Conservation (phyloP, 1,140 invertebrate species). For the Luehdorfia chinensis region DNA sequence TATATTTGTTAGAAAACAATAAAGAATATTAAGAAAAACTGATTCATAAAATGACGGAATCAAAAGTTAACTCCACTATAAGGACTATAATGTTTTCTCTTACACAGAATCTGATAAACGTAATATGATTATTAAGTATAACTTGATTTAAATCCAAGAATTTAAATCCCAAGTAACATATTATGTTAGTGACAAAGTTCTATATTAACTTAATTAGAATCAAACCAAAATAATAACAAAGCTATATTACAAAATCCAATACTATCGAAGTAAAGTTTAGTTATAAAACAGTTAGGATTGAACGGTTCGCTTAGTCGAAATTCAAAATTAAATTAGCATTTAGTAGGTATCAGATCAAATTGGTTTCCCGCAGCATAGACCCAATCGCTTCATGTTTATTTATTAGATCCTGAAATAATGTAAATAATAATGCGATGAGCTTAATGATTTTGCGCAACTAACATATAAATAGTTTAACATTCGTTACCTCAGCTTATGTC, state of each 20-base stretch:
- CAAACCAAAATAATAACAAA: conserved; percentile 7
- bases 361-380: conserved; percentile 32
- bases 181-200: too few relatives aligned
- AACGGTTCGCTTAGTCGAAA: conserved; percentile 22
- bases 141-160: too few relatives aligned
- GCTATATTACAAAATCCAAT: conserved; percentile 3
- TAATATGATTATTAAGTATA: too few relatives aligned
- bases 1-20: too few relatives aligned
- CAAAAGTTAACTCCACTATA: too few relatives aligned
- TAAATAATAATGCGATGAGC: conserved; percentile 44
- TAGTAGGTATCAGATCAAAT: conserved; percentile 49
- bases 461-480: conserved; percentile 1
- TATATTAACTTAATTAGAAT: too few relatives aligned
- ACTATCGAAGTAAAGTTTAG: conserved; percentile 4
- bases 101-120: too few relatives aligned
- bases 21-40: too few relatives aligned
- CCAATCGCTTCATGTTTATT: conserved; percentile 59
- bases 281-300: conserved; percentile 21
- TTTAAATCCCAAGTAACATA: too few relatives aligned
- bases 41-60: too few relatives aligned
- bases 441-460: conserved; percentile 50
- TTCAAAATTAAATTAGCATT: conserved; percentile 49
- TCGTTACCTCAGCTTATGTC: neutral
- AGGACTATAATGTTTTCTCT: too few relatives aligned
- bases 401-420: conserved; percentile 57